Conservation (phyloP, 2,888 invertebrate species). For the Eupeodes latifasciatus region DNA sequence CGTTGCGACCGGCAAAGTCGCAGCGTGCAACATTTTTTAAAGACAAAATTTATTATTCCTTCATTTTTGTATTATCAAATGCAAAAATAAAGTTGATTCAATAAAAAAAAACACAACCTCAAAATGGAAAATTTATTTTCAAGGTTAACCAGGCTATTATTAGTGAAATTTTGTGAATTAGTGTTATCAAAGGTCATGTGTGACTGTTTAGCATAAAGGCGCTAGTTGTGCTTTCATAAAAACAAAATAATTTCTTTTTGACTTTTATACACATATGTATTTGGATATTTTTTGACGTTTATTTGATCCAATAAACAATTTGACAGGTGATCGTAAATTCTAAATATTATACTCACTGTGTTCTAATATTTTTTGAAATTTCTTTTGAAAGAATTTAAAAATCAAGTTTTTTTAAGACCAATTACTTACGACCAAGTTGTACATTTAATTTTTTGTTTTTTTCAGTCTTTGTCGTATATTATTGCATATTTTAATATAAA, state of each 20-base stretch:
- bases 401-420: too few relatives aligned
- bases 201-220: background rate
- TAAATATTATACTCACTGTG: too few relatives aligned
- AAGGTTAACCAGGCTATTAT: conserved; percentile 52
- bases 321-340: too few relatives aligned
- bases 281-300: too few relatives aligned
- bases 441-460: conserved; percentile 9
- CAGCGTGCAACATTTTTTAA: conserved; percentile 53
- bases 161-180: conserved; percentile 43
- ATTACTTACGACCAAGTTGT: too few relatives aligned
- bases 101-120: background rate
- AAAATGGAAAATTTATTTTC: conserved; percentile 36
- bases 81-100: conserved; percentile 30
- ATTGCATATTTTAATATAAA: conserved; percentile 30
- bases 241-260: too few relatives aligned
- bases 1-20: background rate
- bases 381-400: too few relatives aligned
- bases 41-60: conserved; percentile 34
- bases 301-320: too few relatives aligned
- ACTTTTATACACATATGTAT: too few relatives aligned
- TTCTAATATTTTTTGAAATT: too few relatives aligned
- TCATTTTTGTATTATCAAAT: conserved; percentile 21
- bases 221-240: too few relatives aligned
- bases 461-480: background rate
- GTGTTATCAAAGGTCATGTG: conserved; percentile 71